phyloP scores from a whole-genome alignment of 37 sponge, comb jelly and placozoan species.

The Hormiphora californensis region DNA sequence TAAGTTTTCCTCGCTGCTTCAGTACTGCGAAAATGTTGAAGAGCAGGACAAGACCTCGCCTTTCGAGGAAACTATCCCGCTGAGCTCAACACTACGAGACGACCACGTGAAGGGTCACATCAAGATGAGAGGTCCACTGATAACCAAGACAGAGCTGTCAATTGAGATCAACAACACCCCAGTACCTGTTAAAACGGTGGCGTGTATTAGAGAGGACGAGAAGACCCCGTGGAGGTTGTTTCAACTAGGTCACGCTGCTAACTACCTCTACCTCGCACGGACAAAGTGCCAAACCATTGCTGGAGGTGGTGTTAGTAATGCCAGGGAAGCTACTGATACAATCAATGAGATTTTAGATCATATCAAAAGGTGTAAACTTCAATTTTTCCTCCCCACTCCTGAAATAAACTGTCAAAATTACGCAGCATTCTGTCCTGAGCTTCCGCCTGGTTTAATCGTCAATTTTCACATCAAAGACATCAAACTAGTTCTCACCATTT shows the following conservation, averaged over 20 bases:
- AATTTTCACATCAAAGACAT: conserved; percentile 29
- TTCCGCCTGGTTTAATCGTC: background rate
- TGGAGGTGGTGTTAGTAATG: background rate
- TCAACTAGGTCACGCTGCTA: conserved; percentile 29
- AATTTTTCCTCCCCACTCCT: background rate
- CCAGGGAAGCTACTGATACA: background rate
- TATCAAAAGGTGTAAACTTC: conserved; percentile 4
- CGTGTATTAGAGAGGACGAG: conserved; percentile 1
- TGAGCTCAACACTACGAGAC: conserved; percentile 5
- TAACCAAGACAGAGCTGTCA: conserved; percentile 7
- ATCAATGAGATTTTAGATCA: background rate
- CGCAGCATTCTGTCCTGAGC: background rate
- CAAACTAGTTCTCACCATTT: conserved; percentile 18
- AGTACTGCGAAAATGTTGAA: too few species aligned
- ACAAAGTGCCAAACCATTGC: background rate
- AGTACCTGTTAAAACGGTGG: conserved; percentile 2
- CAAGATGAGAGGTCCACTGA: conserved; percentile 21
- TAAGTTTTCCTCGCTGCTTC: background rate
- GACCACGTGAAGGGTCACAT: conserved; percentile 37
- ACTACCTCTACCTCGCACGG: background rate
- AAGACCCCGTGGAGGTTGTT: conserved; percentile 8
- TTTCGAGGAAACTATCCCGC: background rate
- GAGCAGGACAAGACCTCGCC: too few species aligned
- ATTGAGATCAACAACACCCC: conserved; percentile 43
- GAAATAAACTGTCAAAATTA: background rate